phyloP scores from a whole-genome alignment of 2,797 vertebrate species.

The Sebastolobus alascanus region DNA sequence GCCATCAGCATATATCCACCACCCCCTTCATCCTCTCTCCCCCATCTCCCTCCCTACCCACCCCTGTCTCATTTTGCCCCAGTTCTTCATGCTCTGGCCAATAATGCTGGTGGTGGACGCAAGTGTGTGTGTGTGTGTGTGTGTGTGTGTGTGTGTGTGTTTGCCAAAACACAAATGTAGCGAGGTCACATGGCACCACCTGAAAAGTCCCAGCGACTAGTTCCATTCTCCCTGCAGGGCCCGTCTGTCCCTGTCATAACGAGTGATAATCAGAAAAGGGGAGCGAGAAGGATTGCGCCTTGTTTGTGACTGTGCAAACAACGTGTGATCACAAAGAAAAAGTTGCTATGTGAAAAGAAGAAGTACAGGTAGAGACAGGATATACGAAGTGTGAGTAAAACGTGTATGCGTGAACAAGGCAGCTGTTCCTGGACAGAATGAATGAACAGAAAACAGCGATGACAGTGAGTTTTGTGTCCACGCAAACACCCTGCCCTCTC shows the following conservation, averaged over 20 bases:
- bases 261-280: constrained; percentile 50
- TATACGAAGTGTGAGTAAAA: not conserved
- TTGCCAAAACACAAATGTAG: constrained; percentile 15
- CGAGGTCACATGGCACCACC: constrained; percentile 50
- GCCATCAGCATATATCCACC: constrained; percentile 65
- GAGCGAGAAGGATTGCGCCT: constrained; percentile 20
- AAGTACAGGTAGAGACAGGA: constrained; percentile 13
- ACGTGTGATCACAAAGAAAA: constrained; percentile 22
- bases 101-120: constrained; percentile 5
- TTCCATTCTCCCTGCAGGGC: constrained; percentile 24
- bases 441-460: not conserved
- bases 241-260: constrained; percentile 54
- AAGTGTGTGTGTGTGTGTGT: not conserved
- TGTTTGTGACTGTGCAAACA: constrained; percentile 32
- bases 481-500: not conserved
- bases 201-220: constrained; percentile 59
- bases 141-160: constrained; percentile 5
- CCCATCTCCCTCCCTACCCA: constrained; percentile 10
- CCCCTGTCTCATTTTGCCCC: constrained; percentile 28
- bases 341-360: constrained; percentile 8
- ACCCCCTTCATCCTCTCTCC: not conserved
- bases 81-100: constrained; percentile 46
- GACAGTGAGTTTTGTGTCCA: constrained; percentile 7
- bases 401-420: not conserved
- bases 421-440: constrained; percentile 7